Conservation (phyloP, 2,113 vertebrate genomes). For the Meles meles region DNA sequence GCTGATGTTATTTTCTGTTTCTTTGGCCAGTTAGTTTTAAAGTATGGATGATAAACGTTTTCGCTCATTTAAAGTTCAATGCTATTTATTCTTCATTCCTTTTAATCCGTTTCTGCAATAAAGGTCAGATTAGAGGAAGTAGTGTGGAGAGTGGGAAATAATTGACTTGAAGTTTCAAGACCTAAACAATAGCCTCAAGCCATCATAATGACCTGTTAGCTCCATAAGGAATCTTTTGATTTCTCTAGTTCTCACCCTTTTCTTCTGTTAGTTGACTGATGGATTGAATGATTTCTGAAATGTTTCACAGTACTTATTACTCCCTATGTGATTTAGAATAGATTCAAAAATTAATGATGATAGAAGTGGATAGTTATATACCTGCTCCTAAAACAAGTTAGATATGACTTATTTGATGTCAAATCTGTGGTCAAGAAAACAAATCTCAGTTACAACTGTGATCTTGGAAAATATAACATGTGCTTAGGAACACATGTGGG, state of each 20-base stretch:
- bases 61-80: not conserved
- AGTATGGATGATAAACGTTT: not conserved
- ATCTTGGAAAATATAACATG: not conserved
- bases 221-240: not conserved
- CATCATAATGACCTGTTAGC: not conserved
- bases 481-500: not conserved
- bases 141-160: not conserved
- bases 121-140: not conserved
- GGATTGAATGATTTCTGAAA: not conserved
- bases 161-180: not conserved
- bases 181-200: not conserved
- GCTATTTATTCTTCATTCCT: not conserved
- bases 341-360: not conserved
- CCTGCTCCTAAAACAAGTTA: constrained; percentile 10
- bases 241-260: not conserved
- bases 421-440: not conserved
- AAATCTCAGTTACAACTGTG: not conserved
- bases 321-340: not conserved
- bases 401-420: not conserved
- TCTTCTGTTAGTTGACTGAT: not conserved
- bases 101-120: not conserved
- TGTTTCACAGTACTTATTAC: not conserved
- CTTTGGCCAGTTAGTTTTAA: not conserved
- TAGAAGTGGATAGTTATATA: not conserved
- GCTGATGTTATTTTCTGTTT: not conserved